Percentiles rank a stretch among this genome's conserved stretches.
Conservation (phyloP, 2,888 invertebrate species). For the Diplolepis rosae region DNA sequence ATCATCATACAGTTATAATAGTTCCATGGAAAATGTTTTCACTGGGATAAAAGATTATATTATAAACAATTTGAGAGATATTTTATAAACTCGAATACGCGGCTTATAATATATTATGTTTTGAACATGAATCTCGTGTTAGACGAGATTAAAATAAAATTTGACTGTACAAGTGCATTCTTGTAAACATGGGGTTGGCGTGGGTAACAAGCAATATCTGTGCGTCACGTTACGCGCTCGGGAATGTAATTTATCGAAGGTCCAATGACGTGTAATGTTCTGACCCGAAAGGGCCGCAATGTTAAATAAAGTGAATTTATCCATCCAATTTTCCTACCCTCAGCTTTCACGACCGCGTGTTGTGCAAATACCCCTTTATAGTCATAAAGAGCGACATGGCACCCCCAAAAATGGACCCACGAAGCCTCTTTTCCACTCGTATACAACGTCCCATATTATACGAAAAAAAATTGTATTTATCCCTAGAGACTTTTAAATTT, state of each 20-base stretch:
- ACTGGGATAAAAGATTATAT: too few species aligned
- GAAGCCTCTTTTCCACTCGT: too few species aligned
- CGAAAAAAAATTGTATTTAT: not conserved
- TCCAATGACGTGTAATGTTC: conserved; percentile 41
- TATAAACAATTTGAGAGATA: not conserved
- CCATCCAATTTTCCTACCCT: conserved; percentile 25
- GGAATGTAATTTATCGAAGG: conserved; percentile 46
- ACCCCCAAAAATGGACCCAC: not conserved
- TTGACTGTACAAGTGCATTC: conserved; percentile 38
- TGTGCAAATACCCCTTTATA: not conserved
- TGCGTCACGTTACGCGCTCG: conserved; percentile 39
- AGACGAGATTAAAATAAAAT: not conserved
- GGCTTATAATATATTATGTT: not conserved
- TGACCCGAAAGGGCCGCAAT: conserved; percentile 40
- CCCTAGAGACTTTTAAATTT: not conserved
- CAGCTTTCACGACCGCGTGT: not conserved
- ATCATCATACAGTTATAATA: too few species aligned
- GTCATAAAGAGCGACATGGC: not conserved
- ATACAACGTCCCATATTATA: too few species aligned
- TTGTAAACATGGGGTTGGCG: conserved; percentile 41
- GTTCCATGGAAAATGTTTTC: too few species aligned
- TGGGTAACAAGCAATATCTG: conserved; percentile 48
- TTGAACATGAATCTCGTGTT: not conserved
- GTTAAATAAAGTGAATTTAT: conserved; percentile 50
- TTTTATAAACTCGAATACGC: not conserved